Evolutionary conservation across 2,113 vertebrate genomes (phyloP).

Genomic region (Proteles cristata): DNA sequence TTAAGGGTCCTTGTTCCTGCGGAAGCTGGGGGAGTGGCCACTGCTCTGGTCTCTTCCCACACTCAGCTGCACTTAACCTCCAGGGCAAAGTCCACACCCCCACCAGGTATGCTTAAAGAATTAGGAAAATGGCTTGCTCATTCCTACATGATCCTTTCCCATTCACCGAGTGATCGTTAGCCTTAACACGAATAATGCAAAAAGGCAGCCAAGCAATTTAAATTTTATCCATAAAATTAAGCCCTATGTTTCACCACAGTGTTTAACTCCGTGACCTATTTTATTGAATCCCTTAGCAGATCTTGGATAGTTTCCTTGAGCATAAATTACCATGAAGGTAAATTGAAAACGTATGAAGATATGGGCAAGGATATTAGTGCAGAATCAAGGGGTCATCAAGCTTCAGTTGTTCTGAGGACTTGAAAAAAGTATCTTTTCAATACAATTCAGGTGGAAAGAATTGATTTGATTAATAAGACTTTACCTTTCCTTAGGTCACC

Average conservation of each 20-base stretch:
- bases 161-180: constrained; percentile 48
- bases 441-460: constrained; percentile 47
- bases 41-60: not conserved
- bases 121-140: not conserved
- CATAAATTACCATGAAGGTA: constrained; percentile 77
- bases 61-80: not conserved
- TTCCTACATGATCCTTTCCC: not conserved
- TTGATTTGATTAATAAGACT: constrained; percentile 58
- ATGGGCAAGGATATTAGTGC: constrained; percentile 50
- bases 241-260: constrained; percentile 52
- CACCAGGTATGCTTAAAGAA: constrained; percentile 8
- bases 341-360: constrained; percentile 71
- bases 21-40: not conserved
- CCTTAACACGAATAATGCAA: constrained; percentile 61
- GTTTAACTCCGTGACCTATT: constrained; percentile 78
- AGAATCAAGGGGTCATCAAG: constrained; percentile 60
- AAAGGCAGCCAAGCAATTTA: constrained; percentile 70
- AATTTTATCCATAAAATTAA: constrained; percentile 78
- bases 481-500: not conserved
- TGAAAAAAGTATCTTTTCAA: constrained; percentile 4
- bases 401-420: constrained; percentile 56
- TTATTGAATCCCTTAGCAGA: constrained; percentile 73
- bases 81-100: not conserved
- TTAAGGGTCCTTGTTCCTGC: not conserved
- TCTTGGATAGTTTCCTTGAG: constrained; percentile 69